phyloP scores from a whole-genome alignment of 2,797 vertebrate species.

The Merluccius polli region DNA sequence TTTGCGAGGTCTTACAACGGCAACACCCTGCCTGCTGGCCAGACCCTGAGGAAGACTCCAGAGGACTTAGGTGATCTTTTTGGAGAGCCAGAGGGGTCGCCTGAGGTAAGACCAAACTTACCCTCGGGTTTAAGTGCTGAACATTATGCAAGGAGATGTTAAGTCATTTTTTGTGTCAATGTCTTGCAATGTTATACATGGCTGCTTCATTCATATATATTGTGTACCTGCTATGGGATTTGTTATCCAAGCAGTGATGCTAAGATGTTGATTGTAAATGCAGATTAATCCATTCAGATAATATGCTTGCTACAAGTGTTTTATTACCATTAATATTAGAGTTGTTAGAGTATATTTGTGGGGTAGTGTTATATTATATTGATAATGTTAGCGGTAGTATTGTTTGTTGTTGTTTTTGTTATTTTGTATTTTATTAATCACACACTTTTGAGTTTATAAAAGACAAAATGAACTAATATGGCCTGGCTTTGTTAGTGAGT shows the following conservation, averaged over 20 bases:
- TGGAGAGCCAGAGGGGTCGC: no score
- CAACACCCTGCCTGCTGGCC: constrained; percentile 27
- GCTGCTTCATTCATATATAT: neutral
- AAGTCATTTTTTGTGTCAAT: neutral
- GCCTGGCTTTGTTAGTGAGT: neutral
- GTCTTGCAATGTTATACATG: neutral
- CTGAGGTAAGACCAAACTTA: neutral
- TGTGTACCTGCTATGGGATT: neutral
- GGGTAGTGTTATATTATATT: neutral
- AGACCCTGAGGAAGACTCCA: constrained; percentile 28
- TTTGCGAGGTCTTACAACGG: constrained; percentile 46
- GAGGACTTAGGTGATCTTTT: constrained; percentile 8
- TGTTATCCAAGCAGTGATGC: neutral
- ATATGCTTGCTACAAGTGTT: neutral
- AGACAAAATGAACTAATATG: neutral
- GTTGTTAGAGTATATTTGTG: neutral
- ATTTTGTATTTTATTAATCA: no score
- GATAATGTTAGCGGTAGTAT: neutral
- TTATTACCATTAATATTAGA: neutral
- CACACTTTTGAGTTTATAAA: no score
- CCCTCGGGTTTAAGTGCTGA: neutral
- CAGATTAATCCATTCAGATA: no score
- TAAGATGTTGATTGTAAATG: neutral
- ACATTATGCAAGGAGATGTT: neutral
- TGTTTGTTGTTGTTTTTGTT: no score